Conservation (phyloP, 1,140 invertebrate genomes). For the Zaprionus ornatus region DNA sequence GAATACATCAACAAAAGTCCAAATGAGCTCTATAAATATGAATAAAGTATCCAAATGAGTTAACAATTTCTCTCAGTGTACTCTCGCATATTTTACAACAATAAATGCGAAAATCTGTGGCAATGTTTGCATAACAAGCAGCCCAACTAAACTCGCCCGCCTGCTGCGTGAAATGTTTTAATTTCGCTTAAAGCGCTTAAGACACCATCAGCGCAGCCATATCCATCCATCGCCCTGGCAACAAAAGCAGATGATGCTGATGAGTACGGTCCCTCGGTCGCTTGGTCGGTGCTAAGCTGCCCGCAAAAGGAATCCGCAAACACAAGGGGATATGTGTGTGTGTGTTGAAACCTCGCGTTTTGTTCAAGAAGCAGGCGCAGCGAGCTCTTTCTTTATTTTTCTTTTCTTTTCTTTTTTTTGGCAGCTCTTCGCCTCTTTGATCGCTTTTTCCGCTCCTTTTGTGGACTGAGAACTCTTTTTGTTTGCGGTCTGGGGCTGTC, state of each 20-base stretch:
- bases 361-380: slow-evolving; percentile 39
- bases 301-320: slow-evolving; percentile 50
- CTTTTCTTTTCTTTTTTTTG: slow-evolving; percentile 41
- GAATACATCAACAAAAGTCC: background rate
- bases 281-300: slow-evolving; percentile 57
- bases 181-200: slow-evolving; percentile 77
- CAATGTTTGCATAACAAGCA: slow-evolving; percentile 47
- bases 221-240: slow-evolving; percentile 38
- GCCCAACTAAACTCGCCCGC: slow-evolving; percentile 30
- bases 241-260: slow-evolving; percentile 51
- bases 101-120: slow-evolving; percentile 46
- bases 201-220: slow-evolving; percentile 33
- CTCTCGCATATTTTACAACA: slow-evolving; percentile 1
- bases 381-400: slow-evolving; percentile 6
- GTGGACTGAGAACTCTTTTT: slow-evolving; percentile 62
- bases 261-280: slow-evolving; percentile 24
- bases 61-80: slow-evolving; percentile 16
- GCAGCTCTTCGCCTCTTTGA: slow-evolving; percentile 64
- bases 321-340: slow-evolving; percentile 6
- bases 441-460: slow-evolving; percentile 80
- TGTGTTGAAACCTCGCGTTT: slow-evolving; percentile 40
- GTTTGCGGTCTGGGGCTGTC: slow-evolving; percentile 53
- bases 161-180: slow-evolving; percentile 68
- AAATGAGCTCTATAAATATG: background rate
- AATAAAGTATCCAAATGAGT: background rate